Percentiles rank a stretch among this genome's conserved stretches.
These are phyloP conservation scores for Asteroscopus sphinx DNA, from an alignment of 2,888 invertebrate species.

Conservation along the genomic window DNA sequence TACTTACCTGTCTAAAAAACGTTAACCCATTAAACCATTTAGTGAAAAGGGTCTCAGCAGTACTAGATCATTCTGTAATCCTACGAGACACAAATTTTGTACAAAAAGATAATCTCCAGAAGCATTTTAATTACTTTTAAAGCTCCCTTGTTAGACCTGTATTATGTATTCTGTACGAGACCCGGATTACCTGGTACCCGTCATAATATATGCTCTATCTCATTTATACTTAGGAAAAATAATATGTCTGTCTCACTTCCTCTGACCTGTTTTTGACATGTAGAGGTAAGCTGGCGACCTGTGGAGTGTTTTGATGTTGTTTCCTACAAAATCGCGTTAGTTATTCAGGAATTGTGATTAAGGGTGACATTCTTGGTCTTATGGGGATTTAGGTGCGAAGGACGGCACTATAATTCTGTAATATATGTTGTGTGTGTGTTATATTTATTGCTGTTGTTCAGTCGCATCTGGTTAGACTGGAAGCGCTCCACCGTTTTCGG, in stretches of 20 bases:
- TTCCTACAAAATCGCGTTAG: constrained; percentile 35
- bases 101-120: constrained; percentile 48
- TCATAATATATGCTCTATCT: constrained; percentile 43
- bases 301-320: constrained; percentile 46
- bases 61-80: constrained; percentile 47
- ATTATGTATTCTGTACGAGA: constrained; percentile 65
- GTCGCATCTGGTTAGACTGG: neutral
- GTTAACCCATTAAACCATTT: constrained; percentile 22
- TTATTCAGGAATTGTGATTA: constrained; percentile 33
- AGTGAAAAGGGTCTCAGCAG: constrained; percentile 36
- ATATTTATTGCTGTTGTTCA: constrained; percentile 21
- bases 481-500: neutral
- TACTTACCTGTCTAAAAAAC: constrained; percentile 9
- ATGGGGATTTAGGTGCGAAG: constrained; percentile 12
- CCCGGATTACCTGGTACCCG: constrained; percentile 61
- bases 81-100: constrained; percentile 38
- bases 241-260: constrained; percentile 35
- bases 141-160: constrained; percentile 58
- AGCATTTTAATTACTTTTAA: constrained; percentile 59
- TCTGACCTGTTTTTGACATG: constrained; percentile 38
- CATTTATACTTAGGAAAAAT: constrained; percentile 11
- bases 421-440: constrained; percentile 6
- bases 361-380: constrained; percentile 32
- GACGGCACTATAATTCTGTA: neutral
- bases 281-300: constrained; percentile 40